phyloP scores from a whole-genome alignment of 2,888 invertebrate species.

The Ectemnius cavifrons region DNA sequence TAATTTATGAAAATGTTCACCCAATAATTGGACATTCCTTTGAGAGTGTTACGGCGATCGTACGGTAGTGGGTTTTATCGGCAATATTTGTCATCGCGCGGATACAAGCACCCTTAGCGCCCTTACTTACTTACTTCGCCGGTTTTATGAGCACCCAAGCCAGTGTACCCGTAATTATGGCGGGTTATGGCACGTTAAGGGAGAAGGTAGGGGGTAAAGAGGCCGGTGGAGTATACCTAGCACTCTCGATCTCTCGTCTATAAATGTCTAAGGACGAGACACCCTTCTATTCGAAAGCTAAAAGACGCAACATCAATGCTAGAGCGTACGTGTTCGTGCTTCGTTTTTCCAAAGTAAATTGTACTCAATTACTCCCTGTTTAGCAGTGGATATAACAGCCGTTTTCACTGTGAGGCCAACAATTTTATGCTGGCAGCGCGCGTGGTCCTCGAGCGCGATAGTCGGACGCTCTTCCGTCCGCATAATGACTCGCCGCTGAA shows the following conservation, averaged over 20 bases:
- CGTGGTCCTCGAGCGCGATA: no score
- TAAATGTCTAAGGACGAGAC: constrained; percentile 43
- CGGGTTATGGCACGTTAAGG: constrained; percentile 56
- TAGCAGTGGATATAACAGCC: no score
- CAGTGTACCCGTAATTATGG: constrained; percentile 61
- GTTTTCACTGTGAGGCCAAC: no score
- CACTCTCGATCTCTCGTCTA: constrained; percentile 46
- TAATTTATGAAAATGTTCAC: constrained; percentile 7
- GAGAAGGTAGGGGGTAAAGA: constrained; percentile 19
- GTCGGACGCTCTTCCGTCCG: no score
- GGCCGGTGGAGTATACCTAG: constrained; percentile 15
- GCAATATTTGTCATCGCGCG: constrained; percentile 56
- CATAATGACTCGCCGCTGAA: no score
- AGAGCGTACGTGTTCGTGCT: background rate
- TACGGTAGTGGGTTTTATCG: constrained; percentile 51
- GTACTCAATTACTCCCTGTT: no score
- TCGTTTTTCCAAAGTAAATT: no score
- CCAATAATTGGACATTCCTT: constrained; percentile 51
- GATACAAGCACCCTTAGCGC: constrained; percentile 38
- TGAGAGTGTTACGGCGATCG: constrained; percentile 30
- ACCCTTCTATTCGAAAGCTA: constrained; percentile 29
- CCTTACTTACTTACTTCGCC: constrained; percentile 39
- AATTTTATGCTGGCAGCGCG: no score
- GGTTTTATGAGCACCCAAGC: constrained; percentile 51
- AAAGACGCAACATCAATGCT: background rate